These are phyloP conservation scores for Chondrilla cf. caribensis DNA, from an alignment of 37 sponge, comb jelly and placozoan genomes.

Conservation along the genomic window DNA sequence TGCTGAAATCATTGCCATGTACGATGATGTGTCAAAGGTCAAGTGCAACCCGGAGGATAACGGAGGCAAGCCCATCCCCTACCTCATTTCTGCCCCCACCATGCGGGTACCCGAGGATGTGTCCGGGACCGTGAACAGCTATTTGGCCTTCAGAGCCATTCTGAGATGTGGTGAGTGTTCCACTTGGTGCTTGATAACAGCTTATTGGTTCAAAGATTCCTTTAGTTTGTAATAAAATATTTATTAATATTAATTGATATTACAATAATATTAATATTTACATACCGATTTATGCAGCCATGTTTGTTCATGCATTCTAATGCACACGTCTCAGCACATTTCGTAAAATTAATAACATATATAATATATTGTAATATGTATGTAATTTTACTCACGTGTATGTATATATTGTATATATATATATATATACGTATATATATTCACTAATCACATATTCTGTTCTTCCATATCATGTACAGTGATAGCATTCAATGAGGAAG, in stretches of 20 bases:
- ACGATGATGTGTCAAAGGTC: slow-evolving; percentile 31
- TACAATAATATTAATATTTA: too few relatives aligned
- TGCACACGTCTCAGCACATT: too few relatives aligned
- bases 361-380: too few relatives aligned
- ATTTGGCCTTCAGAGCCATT: slow-evolving; percentile 73
- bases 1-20: slow-evolving; percentile 68
- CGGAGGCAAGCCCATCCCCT: slow-evolving; percentile 57
- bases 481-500: slow-evolving; percentile 29
- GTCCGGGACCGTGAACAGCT: slow-evolving; percentile 60
- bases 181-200: too few relatives aligned
- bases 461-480: slow-evolving; percentile 23
- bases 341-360: too few relatives aligned
- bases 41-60: background rate
- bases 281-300: too few relatives aligned
- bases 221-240: too few relatives aligned
- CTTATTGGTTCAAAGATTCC: too few relatives aligned
- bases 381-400: background rate
- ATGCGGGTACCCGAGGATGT: slow-evolving; percentile 78
- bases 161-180: slow-evolving; percentile 42
- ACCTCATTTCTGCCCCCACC: slow-evolving; percentile 80
- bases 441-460: background rate
- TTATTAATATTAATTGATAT: too few relatives aligned
- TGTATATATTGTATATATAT: background rate
- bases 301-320: too few relatives aligned
- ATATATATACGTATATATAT: background rate